Evolutionary conservation across 2,113 vertebrate species (phyloP).

Genomic region (Campylomormyrus numenius): DNA sequence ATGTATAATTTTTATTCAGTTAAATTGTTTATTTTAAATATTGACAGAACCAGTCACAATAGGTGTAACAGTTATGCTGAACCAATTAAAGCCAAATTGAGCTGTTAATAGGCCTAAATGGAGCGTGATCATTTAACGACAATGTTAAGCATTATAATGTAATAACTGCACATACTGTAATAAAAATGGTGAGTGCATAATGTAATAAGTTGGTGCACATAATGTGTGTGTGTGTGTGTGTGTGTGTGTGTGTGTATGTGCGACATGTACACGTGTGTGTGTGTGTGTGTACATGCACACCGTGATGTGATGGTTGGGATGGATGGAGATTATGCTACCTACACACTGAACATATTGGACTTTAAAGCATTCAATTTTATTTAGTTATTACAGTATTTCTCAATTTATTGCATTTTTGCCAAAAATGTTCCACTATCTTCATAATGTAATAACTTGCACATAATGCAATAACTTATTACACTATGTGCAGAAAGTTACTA

Average conservation of each 20-base stretch:
- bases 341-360: neutral
- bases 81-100: neutral
- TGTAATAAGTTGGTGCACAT: neutral
- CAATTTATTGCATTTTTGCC: neutral
- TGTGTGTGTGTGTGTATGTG: no score
- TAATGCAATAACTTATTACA: neutral
- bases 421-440: neutral
- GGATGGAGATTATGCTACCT: neutral
- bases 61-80: neutral
- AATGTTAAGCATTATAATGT: neutral
- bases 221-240: neutral
- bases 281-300: neutral
- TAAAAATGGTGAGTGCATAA: neutral
- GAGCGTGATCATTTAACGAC: neutral
- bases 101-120: neutral
- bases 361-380: neutral
- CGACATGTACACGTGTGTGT: no score
- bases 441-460: neutral
- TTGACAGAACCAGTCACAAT: neutral
- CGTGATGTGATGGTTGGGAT: neutral
- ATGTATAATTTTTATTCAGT: no score
- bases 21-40: neutral
- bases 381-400: neutral
- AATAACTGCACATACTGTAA: neutral
- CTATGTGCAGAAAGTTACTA: neutral